Base-by-base conservation (phyloP, 2,113 vertebrate genomes). In the Maylandia zebra region DNA sequence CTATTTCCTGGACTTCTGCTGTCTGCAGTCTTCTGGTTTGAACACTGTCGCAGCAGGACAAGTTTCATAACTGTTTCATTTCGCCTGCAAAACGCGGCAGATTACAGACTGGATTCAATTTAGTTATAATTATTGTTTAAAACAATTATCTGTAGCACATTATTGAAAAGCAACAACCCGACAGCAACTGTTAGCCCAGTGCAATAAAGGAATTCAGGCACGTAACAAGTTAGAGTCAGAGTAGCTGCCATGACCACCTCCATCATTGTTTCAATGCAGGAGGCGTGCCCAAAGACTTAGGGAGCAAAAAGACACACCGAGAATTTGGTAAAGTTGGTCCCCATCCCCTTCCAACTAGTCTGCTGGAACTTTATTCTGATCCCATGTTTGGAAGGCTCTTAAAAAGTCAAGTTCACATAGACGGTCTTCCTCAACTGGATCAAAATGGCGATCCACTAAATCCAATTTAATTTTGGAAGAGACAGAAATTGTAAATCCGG, bases 1-100 rank as follows among this genome's bases (percentile, higher is more conserved):
- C 64, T 27, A 52, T 87, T 86, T 89, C 90, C 83, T 88, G 86
- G 81, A 83, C 50, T 83, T 30, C 69, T 22, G 34, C 53, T 45
- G 45, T 53, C 76, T 82, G 83, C 66, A 22, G 43, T 74, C 69
- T 34, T 64, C 52, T 56, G 84, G 81, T 45, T 16, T 10, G 38
- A 52, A 36, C 27, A 6, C 34, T 56, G 32, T 86, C 14, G 48
- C 48, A 7, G 38, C 32, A 50, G 48, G 71, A 82, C 41, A 36
- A n/a, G 38, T 86, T 91, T 87, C 76, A 88, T 74, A 87, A 74
- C 17, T 0, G 41, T 69, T 90, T 89, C 38, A 81, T 84, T 81
- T 88, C 10, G 17, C 59, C 59, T 36, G 43, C 17, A 16, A 83
- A 69, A 30, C 10, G 9, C 7, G 1, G 24, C 38, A 48, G 41